Evolutionary conservation across 2,888 invertebrate species (phyloP).

Genomic region (Ptychoptera contaminata): DNA sequence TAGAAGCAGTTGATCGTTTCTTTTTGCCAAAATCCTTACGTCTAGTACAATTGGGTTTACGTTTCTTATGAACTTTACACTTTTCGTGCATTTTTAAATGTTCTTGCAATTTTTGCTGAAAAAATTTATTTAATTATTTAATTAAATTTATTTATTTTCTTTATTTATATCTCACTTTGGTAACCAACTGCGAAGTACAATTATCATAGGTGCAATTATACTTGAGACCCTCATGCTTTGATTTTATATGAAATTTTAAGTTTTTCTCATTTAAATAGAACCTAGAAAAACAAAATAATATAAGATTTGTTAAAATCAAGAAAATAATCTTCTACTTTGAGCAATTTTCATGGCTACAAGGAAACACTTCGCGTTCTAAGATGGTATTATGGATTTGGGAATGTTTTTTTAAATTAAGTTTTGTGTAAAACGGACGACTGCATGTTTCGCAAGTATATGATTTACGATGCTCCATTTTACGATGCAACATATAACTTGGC

Average conservation of each 20-base stretch:
- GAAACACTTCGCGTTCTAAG: slow-evolving; percentile 12
- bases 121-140: neutral
- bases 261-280: slow-evolving; percentile 38
- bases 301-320: no score
- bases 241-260: slow-evolving; percentile 36
- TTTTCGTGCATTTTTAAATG: slow-evolving; percentile 6
- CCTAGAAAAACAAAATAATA: no score
- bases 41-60: neutral
- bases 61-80: slow-evolving; percentile 1
- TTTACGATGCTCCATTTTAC: no score
- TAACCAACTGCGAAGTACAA: slow-evolving; percentile 13
- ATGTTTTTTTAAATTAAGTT: slow-evolving; percentile 13
- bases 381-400: slow-evolving; percentile 16
- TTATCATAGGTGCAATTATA: slow-evolving; percentile 30
- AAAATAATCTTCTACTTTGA: slow-evolving; percentile 6
- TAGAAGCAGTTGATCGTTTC: slow-evolving; percentile 17
- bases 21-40: slow-evolving; percentile 23
- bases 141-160: no score
- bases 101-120: neutral
- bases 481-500: slow-evolving; percentile 31
- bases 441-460: slow-evolving; percentile 19
- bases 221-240: slow-evolving; percentile 33
- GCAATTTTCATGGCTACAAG: slow-evolving; percentile 28
- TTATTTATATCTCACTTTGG: no score
- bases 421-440: slow-evolving; percentile 15